Conservation (phyloP, 2,797 vertebrate genomes). For the Clarias platycephalus region DNA sequence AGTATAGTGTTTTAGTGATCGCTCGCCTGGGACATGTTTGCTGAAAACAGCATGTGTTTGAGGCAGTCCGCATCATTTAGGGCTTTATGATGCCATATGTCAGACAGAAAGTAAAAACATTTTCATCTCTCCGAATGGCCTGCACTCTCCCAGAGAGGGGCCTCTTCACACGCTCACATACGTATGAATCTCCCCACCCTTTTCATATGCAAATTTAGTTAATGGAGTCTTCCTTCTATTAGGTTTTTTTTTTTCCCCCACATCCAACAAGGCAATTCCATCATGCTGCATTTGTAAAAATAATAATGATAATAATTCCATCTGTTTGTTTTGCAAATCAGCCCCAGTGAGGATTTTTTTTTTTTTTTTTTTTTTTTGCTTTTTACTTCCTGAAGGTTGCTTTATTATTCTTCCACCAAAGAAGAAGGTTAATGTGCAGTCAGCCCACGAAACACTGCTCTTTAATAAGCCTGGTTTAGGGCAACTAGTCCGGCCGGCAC, state of each 20-base stretch:
- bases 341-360: slow-evolving; percentile 35
- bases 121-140: background rate
- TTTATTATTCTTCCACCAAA: slow-evolving; percentile 47
- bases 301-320: slow-evolving; percentile 31
- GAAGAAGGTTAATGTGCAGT: slow-evolving; percentile 47
- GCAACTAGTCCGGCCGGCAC: slow-evolving; percentile 49
- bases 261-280: slow-evolving; percentile 31
- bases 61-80: background rate
- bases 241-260: slow-evolving; percentile 9
- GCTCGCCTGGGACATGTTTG: background rate
- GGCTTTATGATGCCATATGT: background rate
- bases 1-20: background rate
- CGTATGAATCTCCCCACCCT: slow-evolving; percentile 14
- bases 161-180: background rate
- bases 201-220: slow-evolving; percentile 31
- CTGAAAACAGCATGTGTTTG: slow-evolving; percentile 7
- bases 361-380: slow-evolving; percentile 40
- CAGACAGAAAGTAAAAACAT: background rate
- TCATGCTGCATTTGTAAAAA: slow-evolving; percentile 46
- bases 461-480: slow-evolving; percentile 56
- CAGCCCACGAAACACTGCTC: slow-evolving; percentile 49
- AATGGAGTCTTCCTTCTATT: slow-evolving; percentile 24
- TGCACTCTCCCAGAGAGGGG: background rate
- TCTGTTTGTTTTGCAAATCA: slow-evolving; percentile 41
- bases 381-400: slow-evolving; percentile 50